Evolutionary conservation across 2,888 invertebrate genomes (phyloP), one percentile per base, ranked within the genome.

Genomic region (Papilio gigon): DNA sequence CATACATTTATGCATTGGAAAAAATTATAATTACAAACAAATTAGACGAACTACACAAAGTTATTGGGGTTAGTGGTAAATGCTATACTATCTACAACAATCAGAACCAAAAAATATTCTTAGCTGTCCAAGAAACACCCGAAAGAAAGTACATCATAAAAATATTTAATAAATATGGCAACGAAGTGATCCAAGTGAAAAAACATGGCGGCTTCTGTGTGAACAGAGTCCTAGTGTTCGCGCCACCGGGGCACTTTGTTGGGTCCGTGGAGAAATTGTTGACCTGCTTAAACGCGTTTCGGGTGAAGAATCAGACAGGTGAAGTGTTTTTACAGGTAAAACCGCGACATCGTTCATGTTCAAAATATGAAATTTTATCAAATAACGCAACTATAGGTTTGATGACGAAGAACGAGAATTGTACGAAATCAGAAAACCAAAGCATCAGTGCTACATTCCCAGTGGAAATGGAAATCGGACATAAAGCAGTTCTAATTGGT

Each of bases 131-230:
- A 40, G 74, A 77, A 1, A 79, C 74, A 17, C 66, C 40, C 0
- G 76, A 71, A 42, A 76, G 63, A 12, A 77, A 75, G 30, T 82
- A 82, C 65, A 64, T 79, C 30, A 71, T 89, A 0, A 85, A 78
- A 68, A 79, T 89, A 12, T 88, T 77, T 70, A 89, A 88, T 58
- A 69, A 74, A 33, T 88, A 89, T 63, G 88, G 89, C 0, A 88
- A 87, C 40, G 87, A 88, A 74, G 80, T 88, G 0, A 83, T 88
- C 4, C 71, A 83, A 68, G 77, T 88, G 0, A 77, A 75, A 20
- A 79, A 72, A 65, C 78, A 78, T 4, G 75, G 70, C 53, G 71
- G 71, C 1, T 72, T 72, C 0, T 85, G 76, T 59, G 35, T 77
- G 0, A 82, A 81, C 17, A 78, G 74, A 42, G 75, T 78, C 0